A percentile compares a stretch with the other conserved stretches of the same genome.
These are phyloP conservation scores for Sebastes ruberrimus DNA, from an alignment of 2,797 vertebrate species.

Conservation along the genomic window DNA sequence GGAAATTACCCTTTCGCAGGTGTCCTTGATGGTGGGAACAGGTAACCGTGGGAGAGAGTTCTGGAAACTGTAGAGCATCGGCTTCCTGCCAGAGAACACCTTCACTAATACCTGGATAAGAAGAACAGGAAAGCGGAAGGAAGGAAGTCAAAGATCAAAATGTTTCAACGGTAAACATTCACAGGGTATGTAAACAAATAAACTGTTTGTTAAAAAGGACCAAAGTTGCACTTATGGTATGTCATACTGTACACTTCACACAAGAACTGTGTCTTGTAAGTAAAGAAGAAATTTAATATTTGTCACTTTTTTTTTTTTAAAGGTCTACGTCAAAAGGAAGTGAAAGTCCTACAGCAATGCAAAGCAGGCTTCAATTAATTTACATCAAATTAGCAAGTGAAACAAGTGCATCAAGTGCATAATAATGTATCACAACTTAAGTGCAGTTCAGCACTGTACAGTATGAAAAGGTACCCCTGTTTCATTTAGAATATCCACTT, in stretches of 20 bases:
- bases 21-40: conserved; percentile 90
- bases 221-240: not conserved
- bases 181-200: not conserved
- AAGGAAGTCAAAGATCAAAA: not conserved
- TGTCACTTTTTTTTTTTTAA: not conserved
- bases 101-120: conserved; percentile 84
- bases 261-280: not conserved
- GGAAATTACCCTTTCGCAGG: conserved; percentile 82
- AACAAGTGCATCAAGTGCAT: not conserved
- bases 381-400: not conserved
- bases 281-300: not conserved
- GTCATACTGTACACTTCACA: not conserved
- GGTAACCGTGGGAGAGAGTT: conserved; percentile 92
- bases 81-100: conserved; percentile 94
- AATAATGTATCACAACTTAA: not conserved
- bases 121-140: conserved; percentile 11
- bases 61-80: conserved; percentile 98
- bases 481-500: not conserved
- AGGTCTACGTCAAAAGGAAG: not conserved
- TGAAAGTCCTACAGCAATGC: not conserved
- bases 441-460: not conserved
- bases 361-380: not conserved
- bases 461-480: not conserved
- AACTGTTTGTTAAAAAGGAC: not conserved
- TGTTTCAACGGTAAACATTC: not conserved